A percentile compares a stretch with the other conserved stretches of the same genome.
phyloP scores from a whole-genome alignment of 1,140 invertebrate genomes.

The Lepidurus couesii region DNA sequence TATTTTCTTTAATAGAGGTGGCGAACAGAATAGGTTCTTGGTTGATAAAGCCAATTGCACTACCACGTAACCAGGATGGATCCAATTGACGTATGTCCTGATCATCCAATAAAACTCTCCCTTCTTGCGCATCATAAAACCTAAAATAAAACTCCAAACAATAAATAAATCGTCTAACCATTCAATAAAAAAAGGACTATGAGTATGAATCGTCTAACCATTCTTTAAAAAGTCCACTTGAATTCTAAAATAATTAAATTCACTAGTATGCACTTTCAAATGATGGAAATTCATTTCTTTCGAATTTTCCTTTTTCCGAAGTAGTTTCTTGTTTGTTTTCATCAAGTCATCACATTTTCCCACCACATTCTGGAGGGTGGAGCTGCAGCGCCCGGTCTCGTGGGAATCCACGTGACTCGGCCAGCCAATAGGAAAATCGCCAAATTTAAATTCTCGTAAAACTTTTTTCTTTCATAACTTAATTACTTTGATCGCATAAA shows the following conservation, averaged over 20 bases:
- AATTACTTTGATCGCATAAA: no score
- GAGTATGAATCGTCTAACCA: no score
- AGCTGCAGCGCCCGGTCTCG: no score
- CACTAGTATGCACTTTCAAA: conserved; percentile 23
- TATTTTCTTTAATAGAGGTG: conserved; percentile 87
- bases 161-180: neutral
- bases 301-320: no score
- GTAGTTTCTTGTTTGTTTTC: no score
- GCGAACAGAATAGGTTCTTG: conserved; percentile 92
- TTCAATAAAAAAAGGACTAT: no score
- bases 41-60: conserved; percentile 79
- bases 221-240: neutral
- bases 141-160: conserved; percentile 45
- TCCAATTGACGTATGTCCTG: conserved; percentile 67
- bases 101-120: conserved; percentile 72
- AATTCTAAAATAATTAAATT: neutral
- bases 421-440: no score
- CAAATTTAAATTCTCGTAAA: no score
- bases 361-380: no score
- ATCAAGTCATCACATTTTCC: no score
- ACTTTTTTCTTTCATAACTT: no score
- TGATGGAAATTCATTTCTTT: neutral
- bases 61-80: conserved; percentile 75
- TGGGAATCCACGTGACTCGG: no score
- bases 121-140: conserved; percentile 77